These are phyloP conservation scores for Mesembrinibis cayennensis DNA, from an alignment of 2,113 vertebrate species.

Conservation along the genomic window DNA sequence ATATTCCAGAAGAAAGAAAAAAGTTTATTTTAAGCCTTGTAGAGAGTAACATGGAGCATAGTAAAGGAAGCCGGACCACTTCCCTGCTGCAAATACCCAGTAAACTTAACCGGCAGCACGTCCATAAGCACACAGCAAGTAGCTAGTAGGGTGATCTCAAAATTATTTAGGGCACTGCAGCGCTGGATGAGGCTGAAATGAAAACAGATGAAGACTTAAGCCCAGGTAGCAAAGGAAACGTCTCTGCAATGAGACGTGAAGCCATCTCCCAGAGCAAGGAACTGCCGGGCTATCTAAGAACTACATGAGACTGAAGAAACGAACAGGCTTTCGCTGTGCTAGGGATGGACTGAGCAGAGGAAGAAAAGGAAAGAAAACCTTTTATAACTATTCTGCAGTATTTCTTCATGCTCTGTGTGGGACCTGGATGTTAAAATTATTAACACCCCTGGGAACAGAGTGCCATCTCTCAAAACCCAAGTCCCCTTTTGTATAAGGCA, in stretches of 20 bases:
- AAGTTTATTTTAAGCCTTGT: constrained; percentile 6
- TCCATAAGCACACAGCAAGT: background rate
- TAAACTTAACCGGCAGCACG: background rate
- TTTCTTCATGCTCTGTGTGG: background rate
- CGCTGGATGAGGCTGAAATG: background rate
- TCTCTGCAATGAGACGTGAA: background rate
- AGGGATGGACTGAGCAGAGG: background rate
- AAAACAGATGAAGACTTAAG: background rate
- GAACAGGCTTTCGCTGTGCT: fast-evolving
- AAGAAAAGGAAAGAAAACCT: background rate
- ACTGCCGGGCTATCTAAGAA: fast-evolving
- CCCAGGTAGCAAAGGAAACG: background rate
- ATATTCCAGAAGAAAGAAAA: background rate
- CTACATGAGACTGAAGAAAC: background rate
- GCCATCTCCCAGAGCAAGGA: background rate
- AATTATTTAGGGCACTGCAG: constrained; percentile 27
- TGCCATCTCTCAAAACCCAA: background rate
- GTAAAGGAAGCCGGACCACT: background rate
- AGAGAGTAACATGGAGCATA: background rate
- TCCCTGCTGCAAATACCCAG: background rate
- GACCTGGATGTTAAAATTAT: background rate
- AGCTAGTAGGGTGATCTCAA: background rate
- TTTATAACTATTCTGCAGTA: background rate
- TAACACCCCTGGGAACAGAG: background rate
- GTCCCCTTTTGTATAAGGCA: background rate